Base-by-base conservation (phyloP, 2,797 vertebrate genomes). In the Siniperca obscura region DNA sequence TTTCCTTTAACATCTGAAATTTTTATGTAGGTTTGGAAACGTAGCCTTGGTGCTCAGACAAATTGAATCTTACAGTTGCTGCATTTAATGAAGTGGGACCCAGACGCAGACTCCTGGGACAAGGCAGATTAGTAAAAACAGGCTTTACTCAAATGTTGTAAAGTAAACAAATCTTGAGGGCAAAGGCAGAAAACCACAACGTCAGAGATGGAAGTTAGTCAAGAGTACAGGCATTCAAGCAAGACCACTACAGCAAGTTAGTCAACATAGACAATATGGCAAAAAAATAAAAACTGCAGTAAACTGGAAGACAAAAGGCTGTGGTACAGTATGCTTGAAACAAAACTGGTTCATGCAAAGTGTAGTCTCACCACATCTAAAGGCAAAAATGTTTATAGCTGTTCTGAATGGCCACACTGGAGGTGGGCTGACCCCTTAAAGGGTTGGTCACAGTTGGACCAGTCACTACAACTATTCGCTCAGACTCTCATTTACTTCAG, bases 1-100 rank as follows among this genome's bases (percentile, higher is more conserved):
- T 91, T 80, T 86, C 72, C 71, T 89, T 86, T 80, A 80, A 68
- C 81, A 74, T 85, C 50, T 85, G 7, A 84, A 86, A 74, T 25
- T 74, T 88, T 87, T 25, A 90, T 88, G 89, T 68, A 73, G 73
- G 62, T 82, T 86, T 72, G 27, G 48, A 83, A 74, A 72, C 74
- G 69, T 57, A 71, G 57, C 57, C 57, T 42, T 0, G 12, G 74
- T 59, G 53, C 73, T 80, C 52, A 74, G 56, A 76, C 61, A 66
- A 64, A 73, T 66, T 21, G 14, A 48, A 68, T 87, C 36, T 60
- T 59, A 42, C 55, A 60, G 59, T 70, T 61, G 64, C 81, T 73
- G 55, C 40, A 67, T 82, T 81, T 76, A 83, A 80, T 90, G 68
- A 90, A 65, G 80, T 64, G 71, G 40, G 61, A 69, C 42, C 57